Conservation (phyloP, 2,113 vertebrate genomes). For the Scolopax mira region DNA sequence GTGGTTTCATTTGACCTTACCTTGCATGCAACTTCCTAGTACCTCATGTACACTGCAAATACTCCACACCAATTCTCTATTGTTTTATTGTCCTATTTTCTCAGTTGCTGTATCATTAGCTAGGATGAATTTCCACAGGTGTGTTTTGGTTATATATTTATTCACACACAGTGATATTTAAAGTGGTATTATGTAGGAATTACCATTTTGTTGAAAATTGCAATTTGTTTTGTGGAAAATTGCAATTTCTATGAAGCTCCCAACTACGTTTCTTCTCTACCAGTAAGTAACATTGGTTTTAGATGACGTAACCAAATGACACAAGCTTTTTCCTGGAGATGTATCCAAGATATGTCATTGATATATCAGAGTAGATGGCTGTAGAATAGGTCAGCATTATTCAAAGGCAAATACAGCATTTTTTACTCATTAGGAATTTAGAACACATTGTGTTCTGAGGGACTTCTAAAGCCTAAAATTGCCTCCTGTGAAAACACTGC, state of each 20-base stretch:
- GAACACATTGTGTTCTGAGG: background rate
- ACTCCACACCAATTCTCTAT: accelerated
- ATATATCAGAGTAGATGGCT: background rate
- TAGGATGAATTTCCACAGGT: background rate
- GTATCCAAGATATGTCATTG: background rate
- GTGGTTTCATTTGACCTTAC: background rate
- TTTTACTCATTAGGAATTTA: background rate
- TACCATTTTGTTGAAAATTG: background rate
- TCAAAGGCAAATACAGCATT: background rate
- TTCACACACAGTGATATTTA: background rate
- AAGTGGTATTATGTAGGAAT: background rate
- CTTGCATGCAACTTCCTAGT: background rate
- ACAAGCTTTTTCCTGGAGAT: background rate
- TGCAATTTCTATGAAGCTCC: background rate
- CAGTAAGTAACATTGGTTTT: background rate
- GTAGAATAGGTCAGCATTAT: background rate
- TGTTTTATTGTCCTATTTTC: background rate
- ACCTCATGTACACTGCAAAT: background rate
- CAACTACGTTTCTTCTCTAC: accelerated
- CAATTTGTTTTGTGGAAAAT: background rate
- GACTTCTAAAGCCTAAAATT: background rate
- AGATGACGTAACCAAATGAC: background rate
- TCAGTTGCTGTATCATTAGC: background rate
- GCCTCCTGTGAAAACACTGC: background rate
- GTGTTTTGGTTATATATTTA: background rate